These are phyloP conservation scores for Drosophila hydei DNA, from an alignment of 1,140 invertebrate species.

Conservation along the genomic window DNA sequence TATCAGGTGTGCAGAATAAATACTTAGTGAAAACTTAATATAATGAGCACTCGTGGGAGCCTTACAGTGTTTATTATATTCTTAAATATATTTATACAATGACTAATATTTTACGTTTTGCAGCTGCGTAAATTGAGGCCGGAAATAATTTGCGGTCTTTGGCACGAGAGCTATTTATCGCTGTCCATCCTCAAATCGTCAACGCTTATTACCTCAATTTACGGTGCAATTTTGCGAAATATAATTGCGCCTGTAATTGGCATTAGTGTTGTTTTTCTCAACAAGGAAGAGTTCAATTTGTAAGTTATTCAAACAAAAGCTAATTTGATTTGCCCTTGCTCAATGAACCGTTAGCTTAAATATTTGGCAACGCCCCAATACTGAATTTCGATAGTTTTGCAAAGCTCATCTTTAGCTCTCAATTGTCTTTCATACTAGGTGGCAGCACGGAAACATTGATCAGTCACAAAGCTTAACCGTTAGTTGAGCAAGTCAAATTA, in stretches of 20 bases:
- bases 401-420: neutral
- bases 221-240: constrained; percentile 79
- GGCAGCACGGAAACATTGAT: neutral
- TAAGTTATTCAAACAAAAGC: constrained; percentile 47
- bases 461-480: neutral
- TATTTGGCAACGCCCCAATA: constrained; percentile 5
- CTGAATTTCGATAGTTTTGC: neutral
- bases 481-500: neutral
- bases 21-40: neutral
- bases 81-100: neutral
- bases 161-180: constrained; percentile 78
- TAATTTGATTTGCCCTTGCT: neutral
- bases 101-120: constrained; percentile 9
- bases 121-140: constrained; percentile 77
- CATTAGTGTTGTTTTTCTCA: constrained; percentile 82
- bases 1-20: constrained; percentile 62
- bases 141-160: constrained; percentile 80
- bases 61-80: neutral
- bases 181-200: constrained; percentile 74
- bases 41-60: neutral
- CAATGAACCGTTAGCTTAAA: neutral
- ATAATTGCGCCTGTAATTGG: constrained; percentile 83
- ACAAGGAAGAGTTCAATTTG: constrained; percentile 83
- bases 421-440: neutral
- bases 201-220: constrained; percentile 80